Evolutionary conservation across 2,113 vertebrate species (phyloP), one percentile per base, ranked within the genome.

Genomic region (Eurystomus gularis): DNA sequence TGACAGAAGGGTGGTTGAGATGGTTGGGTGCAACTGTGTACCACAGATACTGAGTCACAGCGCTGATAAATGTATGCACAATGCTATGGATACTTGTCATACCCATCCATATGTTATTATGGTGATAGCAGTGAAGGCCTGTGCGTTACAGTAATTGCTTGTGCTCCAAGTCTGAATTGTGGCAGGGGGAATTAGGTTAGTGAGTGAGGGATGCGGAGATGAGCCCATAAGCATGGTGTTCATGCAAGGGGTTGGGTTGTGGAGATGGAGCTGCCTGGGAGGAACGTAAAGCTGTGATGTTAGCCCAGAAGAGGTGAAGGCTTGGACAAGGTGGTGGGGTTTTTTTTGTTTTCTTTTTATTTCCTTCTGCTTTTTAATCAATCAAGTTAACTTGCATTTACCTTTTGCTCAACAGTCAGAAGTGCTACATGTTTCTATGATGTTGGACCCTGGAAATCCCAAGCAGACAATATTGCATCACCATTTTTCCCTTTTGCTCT

Each of bases 221-320:
- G 16, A 84, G 21, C 51, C 33, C 2, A 0, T 42, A 35, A 86
- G 31, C 0, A 0, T 64, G 48, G 8, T 2, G 0, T 82, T 85
- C 0, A 0, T 82, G 26, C 35, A 55, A n/a, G 33, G 11, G 7
- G 5, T 31, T 24, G 14, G 8, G 8, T 1, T 79, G 31, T 70
- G 44, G 33, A 79, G 29, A 54, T 13, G 35, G 42, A 49, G 25
- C 23, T 93, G 24, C 17, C 1, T 3, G 31, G 8, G 28, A 86
- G 24, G 33, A 62, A 54, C 55, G 31, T 33, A 40, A 44, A 86
- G 21, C 55, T 51, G 17, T 75, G 35, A 37, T 83, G 12, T 62
- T 65, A 69, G 37, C 26, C 29, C 11, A 28, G 75, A 26, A 42
- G 13, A 78, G 13, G 9, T 42, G 23, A 78, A 81, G 31, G 35